These are phyloP conservation scores for Psittacus erithacus DNA, from an alignment of 2,113 vertebrate species.

Conservation along the genomic window DNA sequence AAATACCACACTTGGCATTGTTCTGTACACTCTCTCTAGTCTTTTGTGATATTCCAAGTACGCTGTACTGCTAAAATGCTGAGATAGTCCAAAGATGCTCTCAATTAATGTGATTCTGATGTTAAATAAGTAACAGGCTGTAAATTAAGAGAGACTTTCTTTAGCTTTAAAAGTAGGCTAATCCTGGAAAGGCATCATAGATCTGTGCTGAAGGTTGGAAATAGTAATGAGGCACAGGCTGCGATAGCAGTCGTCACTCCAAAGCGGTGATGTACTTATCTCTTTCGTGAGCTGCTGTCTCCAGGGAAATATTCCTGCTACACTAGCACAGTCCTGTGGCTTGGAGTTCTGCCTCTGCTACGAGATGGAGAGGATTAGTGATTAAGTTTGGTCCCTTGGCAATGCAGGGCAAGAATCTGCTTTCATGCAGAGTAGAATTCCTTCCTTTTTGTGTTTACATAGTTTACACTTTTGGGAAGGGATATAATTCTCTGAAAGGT, in stretches of 20 bases:
- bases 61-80: neutral
- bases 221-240: conserved; percentile 59
- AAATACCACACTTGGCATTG: neutral
- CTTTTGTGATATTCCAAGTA: neutral
- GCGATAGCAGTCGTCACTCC: conserved; percentile 37
- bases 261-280: conserved; percentile 40
- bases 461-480: neutral
- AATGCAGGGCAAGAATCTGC: neutral
- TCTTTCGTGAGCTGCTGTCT: conserved; percentile 43
- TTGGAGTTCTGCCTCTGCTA: neutral
- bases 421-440: neutral
- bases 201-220: conserved; percentile 55
- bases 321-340: neutral
- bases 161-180: conserved; percentile 59
- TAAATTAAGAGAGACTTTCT: conserved; percentile 58
- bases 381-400: conserved; percentile 30
- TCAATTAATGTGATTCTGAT: conserved; percentile 38
- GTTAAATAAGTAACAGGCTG: conserved; percentile 62
- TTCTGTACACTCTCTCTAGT: neutral
- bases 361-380: conserved; percentile 10
- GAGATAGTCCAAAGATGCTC: neutral
- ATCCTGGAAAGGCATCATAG: conserved; percentile 49
- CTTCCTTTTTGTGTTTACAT: neutral
- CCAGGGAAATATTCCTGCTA: conserved; percentile 45
- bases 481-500: neutral